Evolutionary conservation across 2,888 invertebrate genomes (phyloP).

Genomic region (Gymnoscelis rufifasciata): DNA sequence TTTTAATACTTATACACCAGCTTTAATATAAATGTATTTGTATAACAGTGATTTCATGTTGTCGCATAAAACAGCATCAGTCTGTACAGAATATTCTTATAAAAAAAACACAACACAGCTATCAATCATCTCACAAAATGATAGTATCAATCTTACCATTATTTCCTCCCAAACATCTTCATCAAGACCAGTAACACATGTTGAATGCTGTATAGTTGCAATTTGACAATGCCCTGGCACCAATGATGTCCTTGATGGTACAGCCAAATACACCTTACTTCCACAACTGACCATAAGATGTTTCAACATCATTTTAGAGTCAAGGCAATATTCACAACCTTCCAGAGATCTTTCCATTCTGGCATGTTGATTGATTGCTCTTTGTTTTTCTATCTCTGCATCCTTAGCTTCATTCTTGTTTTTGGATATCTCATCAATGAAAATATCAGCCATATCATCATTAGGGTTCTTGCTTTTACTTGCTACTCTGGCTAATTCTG

Average conservation of each 20-base stretch:
- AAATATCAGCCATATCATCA: slow-evolving; percentile 91
- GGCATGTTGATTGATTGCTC: slow-evolving; percentile 86
- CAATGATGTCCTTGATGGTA: slow-evolving; percentile 90
- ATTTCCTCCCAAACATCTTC: slow-evolving; percentile 97
- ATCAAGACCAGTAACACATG: slow-evolving; percentile 90
- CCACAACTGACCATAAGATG: slow-evolving; percentile 91
- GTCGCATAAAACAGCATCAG: too few species aligned
- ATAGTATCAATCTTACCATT: too few species aligned
- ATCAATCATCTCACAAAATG: too few species aligned
- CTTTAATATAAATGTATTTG: too few species aligned
- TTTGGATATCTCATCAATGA: slow-evolving; percentile 86
- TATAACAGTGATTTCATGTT: too few species aligned
- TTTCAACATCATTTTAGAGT: slow-evolving; percentile 87
- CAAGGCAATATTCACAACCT: slow-evolving; percentile 90
- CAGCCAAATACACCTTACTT: slow-evolving; percentile 88
- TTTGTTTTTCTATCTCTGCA: slow-evolving; percentile 80
- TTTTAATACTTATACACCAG: too few species aligned
- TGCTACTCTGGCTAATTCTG: slow-evolving; percentile 86
- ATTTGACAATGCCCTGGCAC: slow-evolving; percentile 92
- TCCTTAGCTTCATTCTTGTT: slow-evolving; percentile 80
- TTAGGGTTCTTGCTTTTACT: slow-evolving; percentile 82
- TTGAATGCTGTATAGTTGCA: slow-evolving; percentile 88
- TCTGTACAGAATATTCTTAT: too few species aligned
- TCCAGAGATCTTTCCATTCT: slow-evolving; percentile 85
- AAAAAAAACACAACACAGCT: too few species aligned